Base-by-base conservation (phyloP, 2,113 vertebrate species). In the Hydrolagus affinis region DNA sequence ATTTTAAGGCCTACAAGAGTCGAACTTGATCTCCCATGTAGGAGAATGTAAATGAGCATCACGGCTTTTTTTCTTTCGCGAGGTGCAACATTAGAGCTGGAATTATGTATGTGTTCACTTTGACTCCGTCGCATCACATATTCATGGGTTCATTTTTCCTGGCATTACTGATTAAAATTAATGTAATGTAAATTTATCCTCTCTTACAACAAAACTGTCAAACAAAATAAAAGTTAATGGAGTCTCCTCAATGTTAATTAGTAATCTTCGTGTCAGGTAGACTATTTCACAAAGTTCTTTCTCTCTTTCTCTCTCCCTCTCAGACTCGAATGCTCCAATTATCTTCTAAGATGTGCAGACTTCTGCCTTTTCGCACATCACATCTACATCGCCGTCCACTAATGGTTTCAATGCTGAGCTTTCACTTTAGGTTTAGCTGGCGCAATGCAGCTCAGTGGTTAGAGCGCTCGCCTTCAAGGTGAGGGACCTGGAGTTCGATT, bases 191-290 rank as follows among this genome's bases (percentile, higher is more conserved):
- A 30, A 75, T 75, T 56, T 75, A 30, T 8, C 25, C 25, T 62
- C 62, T 78, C 76, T 83, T 66, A 12, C 25, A 83, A 66, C 32
- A 83, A 83, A 83, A 68, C 21, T 83, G 78, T 83, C 78, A 83
- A 32, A 11, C 8, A 83, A 17, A 9, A 83, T 32, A 83, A 83
- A 32, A 28, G 60, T 83, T 66, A 32, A 83, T 83, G 60, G 60
- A 25, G 14, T 64, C 14, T 19, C 21, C n/a, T 78, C 15, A 60
- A 64, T 80, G 28, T 64, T 64, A 64, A 21, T 28, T 28, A 62
- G 57, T 80, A 15, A 80, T 80, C 8, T 62, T 30, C 8, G 15
- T 66, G 14, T 8, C 23, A 64, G 23, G 10, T 28, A 3, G 11
- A 28, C n/a, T 62, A 64, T 15, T 17, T 80, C 23, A 64, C 44